Base-by-base conservation (phyloP, 1,140 invertebrate genomes). In the Dinoponera quadriceps region DNA sequence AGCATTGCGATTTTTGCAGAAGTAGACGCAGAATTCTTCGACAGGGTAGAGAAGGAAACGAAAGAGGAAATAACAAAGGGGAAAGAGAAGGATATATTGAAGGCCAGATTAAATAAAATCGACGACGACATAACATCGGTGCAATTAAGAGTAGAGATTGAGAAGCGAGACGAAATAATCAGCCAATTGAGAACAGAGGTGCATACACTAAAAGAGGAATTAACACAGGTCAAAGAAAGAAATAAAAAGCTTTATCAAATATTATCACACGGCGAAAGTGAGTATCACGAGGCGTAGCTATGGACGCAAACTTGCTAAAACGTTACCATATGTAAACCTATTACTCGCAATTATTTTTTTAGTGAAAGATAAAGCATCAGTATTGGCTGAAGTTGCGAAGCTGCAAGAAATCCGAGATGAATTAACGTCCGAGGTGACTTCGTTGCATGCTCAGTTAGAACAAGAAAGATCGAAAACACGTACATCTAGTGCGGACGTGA, bases 291-390 rank as follows among this genome's bases (percentile, higher is more conserved):
- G 13, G 16, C 5, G 13, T 5, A 72, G 29, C 57, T 33, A 22
- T 18, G 11, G 14, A 38, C n/a, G 62, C 74, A 49, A 49, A 66
- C 73, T 54, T 71, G 65, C 22, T 68, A 65, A 38, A 11, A n/a
- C 1, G 11, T 55, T 3, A 2, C 1, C 20, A 55, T 25, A n/a
- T 57, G 54, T 51, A 80, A 68, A 44, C 11, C 11, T 83, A 14
- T 66, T n/a, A 72, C 74, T 66, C 57, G 16, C 16, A 29, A 71
- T 68, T 4, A 49, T 48, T 27, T 78, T 22, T 57, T 85, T 82
- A 97, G 96, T 97, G 96, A 96, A 96, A 92, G 97, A 97, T 78
- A 98, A 97, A 92, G 97, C 97, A 1, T 95, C 96, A 80, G 95
- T 98, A 16, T 91, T 98, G 72, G 94, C 96, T n/a, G 96, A 97